Evolutionary conservation across 2,797 vertebrate genomes (phyloP).

Genomic region (Betta splendens): DNA sequence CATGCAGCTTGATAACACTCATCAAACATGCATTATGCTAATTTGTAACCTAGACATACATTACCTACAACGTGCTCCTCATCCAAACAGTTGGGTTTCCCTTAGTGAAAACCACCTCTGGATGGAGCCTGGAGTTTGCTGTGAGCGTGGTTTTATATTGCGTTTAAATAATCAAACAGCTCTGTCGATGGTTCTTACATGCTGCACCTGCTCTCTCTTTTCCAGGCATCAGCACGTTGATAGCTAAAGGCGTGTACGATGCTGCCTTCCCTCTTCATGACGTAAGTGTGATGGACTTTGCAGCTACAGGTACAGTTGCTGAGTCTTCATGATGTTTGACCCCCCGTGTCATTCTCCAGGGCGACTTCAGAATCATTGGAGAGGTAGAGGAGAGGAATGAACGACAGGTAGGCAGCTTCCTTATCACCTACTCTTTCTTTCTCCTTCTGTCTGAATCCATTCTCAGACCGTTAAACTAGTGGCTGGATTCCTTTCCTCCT

Average conservation of each 20-base stretch:
- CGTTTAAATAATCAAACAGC: no score
- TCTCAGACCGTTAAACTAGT: no score
- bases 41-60: no score
- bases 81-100: no score
- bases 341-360: slow-evolving; percentile 75
- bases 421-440: slow-evolving; percentile 9
- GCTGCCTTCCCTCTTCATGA: slow-evolving; percentile 95
- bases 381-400: slow-evolving; percentile 86
- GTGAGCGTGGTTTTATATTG: no score
- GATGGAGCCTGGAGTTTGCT: no score
- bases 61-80: no score
- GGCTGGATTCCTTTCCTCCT: not conserved
- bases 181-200: not conserved
- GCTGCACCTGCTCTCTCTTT: slow-evolving; percentile 29
- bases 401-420: slow-evolving; percentile 84
- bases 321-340: not conserved
- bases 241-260: slow-evolving; percentile 95
- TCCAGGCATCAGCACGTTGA: slow-evolving; percentile 92
- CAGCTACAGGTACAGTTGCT: not conserved
- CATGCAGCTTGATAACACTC: no score
- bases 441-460: not conserved
- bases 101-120: no score
- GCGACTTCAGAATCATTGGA: slow-evolving; percentile 85
- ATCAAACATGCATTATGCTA: no score
- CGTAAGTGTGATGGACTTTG: slow-evolving; percentile 76